Evolutionary conservation across 2,888 invertebrate genomes (phyloP).

Genomic region (Sphaerophoria rueppellii): DNA sequence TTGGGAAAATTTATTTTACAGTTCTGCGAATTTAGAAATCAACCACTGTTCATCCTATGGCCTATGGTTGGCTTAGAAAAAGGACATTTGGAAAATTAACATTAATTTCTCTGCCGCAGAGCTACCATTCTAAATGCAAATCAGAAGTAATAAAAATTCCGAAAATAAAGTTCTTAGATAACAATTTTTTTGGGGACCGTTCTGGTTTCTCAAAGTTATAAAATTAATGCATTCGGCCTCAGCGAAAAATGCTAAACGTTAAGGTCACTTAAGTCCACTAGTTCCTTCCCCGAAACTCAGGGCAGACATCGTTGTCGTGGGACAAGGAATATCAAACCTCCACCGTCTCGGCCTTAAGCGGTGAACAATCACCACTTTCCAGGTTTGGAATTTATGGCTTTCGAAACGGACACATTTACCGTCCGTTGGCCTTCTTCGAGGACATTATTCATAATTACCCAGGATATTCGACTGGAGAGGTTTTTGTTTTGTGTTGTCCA

Average conservation of each 20-base stretch:
- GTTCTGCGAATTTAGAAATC: slow-evolving; percentile 1
- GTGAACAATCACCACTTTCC: slow-evolving; percentile 41
- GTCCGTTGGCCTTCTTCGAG: slow-evolving; percentile 37
- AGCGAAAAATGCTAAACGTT: slow-evolving; percentile 26
- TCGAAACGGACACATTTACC: slow-evolving; percentile 42
- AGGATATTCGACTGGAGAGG: slow-evolving; percentile 27
- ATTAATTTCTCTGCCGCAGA: slow-evolving; percentile 35
- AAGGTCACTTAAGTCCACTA: slow-evolving; percentile 48
- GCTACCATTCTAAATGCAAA: slow-evolving; percentile 62
- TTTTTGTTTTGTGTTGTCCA: slow-evolving; percentile 28
- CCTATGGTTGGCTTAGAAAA: not conserved
- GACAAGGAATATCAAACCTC: not conserved
- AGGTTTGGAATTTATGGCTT: slow-evolving; percentile 56
- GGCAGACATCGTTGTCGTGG: slow-evolving; percentile 39
- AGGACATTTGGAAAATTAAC: slow-evolving; percentile 39
- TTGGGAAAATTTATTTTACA: slow-evolving; percentile 2
- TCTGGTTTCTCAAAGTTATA: slow-evolving; percentile 18
- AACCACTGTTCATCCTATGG: not conserved
- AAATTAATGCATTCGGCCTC: slow-evolving; percentile 40
- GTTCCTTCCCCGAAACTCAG: not conserved
- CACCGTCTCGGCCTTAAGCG: not conserved
- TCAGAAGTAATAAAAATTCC: slow-evolving; percentile 63
- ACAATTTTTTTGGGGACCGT: slow-evolving; percentile 10
- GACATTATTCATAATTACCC: slow-evolving; percentile 66
- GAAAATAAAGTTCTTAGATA: slow-evolving; percentile 21